phyloP scores from a whole-genome alignment of 92 coral and sea anemone species.

The Phenganax stokvisi region DNA sequence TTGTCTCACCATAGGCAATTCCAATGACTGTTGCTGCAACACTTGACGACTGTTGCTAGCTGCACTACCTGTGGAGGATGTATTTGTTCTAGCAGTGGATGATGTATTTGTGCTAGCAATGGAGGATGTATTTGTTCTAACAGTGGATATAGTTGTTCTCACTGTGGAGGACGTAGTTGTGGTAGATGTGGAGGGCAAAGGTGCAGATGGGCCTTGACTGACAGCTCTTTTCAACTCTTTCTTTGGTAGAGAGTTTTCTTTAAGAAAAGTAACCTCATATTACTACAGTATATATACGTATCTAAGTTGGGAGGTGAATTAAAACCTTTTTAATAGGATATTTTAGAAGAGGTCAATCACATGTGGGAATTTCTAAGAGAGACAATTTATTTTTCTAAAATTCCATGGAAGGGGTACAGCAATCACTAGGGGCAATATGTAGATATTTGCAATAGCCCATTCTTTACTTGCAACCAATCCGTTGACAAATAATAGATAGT shows the following conservation, averaged over 20 bases:
- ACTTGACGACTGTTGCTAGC: not conserved
- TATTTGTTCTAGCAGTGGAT: not conserved
- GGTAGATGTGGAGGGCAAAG: too few species aligned
- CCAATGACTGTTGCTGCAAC: not conserved
- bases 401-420: too few species aligned
- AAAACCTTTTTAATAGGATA: too few species aligned
- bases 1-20: constrained; percentile 34
- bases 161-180: not conserved
- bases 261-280: not conserved
- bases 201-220: not conserved
- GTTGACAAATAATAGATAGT: too few species aligned
- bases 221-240: not conserved
- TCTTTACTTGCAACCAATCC: too few species aligned
- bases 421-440: too few species aligned
- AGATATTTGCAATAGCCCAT: too few species aligned
- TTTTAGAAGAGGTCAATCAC: too few species aligned
- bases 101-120: not conserved
- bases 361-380: too few species aligned
- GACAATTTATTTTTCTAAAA: too few species aligned
- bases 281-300: too few species aligned
- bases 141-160: not conserved
- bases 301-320: too few species aligned
- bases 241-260: not conserved
- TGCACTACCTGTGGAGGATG: not conserved
- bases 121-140: not conserved